These are phyloP conservation scores for Zaprionus tsacasi DNA, from an alignment of 1,140 invertebrate genomes.

Conservation along the genomic window DNA sequence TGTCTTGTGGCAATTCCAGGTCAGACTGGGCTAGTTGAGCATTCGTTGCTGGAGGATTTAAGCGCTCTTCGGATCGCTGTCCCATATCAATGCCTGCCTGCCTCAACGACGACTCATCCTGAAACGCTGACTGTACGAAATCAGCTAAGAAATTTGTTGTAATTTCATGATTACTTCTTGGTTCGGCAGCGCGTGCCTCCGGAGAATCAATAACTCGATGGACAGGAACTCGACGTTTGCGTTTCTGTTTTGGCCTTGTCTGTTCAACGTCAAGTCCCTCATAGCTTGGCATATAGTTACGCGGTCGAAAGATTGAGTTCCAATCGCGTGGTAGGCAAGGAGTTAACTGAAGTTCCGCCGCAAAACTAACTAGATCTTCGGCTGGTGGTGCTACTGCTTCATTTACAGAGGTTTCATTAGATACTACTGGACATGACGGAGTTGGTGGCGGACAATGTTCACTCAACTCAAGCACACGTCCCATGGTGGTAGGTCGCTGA, in stretches of 20 bases:
- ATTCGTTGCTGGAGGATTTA: not conserved
- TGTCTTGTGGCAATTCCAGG: not conserved
- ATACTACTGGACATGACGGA: not conserved
- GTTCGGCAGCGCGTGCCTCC: not conserved
- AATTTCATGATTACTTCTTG: constrained; percentile 25
- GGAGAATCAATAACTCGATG: not conserved
- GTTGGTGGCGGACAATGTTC: not conserved
- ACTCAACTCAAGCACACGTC: constrained; percentile 36
- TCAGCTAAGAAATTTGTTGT: constrained; percentile 35
- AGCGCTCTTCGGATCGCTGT: not conserved
- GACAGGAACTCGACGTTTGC: not conserved
- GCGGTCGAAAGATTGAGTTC: constrained; percentile 45
- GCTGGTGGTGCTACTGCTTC: not conserved
- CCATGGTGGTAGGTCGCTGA: not conserved
- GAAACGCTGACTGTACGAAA: constrained; percentile 28
- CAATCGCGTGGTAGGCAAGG: constrained; percentile 26
- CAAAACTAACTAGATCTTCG: not conserved
- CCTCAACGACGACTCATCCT: not conserved
- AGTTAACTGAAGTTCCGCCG: constrained; percentile 1
- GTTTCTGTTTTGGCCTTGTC: not conserved
- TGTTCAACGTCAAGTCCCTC: not conserved
- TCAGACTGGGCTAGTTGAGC: not conserved
- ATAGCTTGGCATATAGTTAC: constrained; percentile 26
- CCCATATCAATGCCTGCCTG: not conserved
- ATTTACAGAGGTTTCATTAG: not conserved